phyloP scores from a whole-genome alignment of 2,113 vertebrate genomes.

The Cephalophus harveyi region DNA sequence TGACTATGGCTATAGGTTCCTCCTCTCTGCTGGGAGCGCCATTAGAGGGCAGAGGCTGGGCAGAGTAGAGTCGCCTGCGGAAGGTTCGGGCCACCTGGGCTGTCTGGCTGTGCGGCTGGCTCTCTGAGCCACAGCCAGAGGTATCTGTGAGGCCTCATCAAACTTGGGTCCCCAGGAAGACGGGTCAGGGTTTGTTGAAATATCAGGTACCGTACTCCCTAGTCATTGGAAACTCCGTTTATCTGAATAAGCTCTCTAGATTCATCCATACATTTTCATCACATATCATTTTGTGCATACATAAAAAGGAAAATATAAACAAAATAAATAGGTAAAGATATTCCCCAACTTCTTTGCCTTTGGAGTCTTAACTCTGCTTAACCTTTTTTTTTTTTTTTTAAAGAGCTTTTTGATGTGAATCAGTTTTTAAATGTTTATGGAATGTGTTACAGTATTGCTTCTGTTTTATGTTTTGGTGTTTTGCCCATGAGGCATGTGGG shows the following conservation, averaged over 20 bases:
- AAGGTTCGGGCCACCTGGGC: rapidly evolving
- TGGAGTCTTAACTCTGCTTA: neutral
- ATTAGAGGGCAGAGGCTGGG: neutral
- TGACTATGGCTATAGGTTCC: neutral
- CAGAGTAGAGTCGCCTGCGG: neutral
- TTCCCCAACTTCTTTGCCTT: neutral
- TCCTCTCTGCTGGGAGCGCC: neutral
- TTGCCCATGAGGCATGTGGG: neutral
- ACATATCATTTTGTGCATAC: neutral
- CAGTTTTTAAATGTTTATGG: neutral
- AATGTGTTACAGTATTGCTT: neutral
- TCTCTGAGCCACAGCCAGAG: neutral
- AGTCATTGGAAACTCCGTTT: neutral
- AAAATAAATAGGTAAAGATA: neutral
- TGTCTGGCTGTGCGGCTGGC: neutral
- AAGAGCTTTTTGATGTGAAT: neutral
- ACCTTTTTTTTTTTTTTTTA: neutral
- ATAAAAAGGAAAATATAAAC: neutral
- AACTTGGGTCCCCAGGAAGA: neutral
- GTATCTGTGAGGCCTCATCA: neutral
- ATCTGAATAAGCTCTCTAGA: neutral
- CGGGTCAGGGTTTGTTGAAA: neutral
- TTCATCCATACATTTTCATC: neutral
- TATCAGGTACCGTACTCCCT: neutral
- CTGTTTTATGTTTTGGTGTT: neutral